Conservation (phyloP, 2,113 vertebrate species). For the Carollia perspicillata region DNA sequence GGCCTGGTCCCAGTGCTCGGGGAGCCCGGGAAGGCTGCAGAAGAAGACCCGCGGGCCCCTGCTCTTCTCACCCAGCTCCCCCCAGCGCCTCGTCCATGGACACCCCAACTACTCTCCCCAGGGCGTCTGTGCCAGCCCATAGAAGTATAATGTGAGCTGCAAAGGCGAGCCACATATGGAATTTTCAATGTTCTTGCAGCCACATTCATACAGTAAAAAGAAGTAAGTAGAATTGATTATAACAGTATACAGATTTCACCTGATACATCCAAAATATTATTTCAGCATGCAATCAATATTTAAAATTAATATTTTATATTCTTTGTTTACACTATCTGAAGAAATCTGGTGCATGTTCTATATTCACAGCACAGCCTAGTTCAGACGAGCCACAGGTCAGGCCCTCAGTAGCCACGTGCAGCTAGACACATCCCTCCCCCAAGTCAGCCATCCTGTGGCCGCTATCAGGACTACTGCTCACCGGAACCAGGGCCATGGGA, state of each 20-base stretch:
- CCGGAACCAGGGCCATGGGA: background rate
- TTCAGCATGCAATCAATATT: background rate
- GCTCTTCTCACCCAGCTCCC: background rate
- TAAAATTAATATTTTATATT: background rate
- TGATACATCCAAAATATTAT: background rate
- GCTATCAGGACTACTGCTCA: rapidly evolving
- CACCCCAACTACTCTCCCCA: background rate
- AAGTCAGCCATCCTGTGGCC: background rate
- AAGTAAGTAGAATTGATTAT: background rate
- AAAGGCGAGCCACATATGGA: background rate
- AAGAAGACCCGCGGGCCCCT: background rate
- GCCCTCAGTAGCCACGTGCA: too few relatives aligned
- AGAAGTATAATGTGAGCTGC: background rate
- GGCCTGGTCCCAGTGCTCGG: background rate
- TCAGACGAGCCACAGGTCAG: background rate
- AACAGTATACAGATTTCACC: background rate
- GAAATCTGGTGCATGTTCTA: background rate
- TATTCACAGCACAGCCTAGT: background rate
- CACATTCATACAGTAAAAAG: background rate
- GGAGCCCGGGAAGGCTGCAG: background rate
- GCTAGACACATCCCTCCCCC: too few relatives aligned
- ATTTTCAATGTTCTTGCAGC: background rate
- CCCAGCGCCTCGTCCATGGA: background rate
- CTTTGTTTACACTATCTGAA: background rate
- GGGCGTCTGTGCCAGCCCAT: background rate